phyloP scores from a whole-genome alignment of 2,888 invertebrate genomes.

The Tiliacea citrago region DNA sequence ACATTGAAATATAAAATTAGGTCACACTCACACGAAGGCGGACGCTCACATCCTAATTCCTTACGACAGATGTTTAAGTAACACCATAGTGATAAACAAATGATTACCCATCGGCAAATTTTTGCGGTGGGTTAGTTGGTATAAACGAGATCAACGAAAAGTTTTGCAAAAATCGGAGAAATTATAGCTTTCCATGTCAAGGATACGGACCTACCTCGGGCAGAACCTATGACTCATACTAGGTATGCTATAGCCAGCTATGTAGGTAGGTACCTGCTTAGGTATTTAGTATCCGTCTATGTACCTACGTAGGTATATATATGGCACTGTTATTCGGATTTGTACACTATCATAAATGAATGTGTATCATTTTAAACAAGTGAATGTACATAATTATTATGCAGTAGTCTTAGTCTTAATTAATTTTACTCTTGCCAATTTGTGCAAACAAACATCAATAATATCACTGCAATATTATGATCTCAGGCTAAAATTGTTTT shows the following conservation, averaged over 20 bases:
- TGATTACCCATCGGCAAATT: slow-evolving; percentile 20
- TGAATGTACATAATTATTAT: slow-evolving; percentile 7
- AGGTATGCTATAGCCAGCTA: slow-evolving; percentile 17
- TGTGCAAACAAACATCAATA: slow-evolving; percentile 9
- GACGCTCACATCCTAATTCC: slow-evolving; percentile 63
- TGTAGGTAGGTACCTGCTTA: neutral
- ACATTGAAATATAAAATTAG: slow-evolving; percentile 69
- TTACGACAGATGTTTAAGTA: slow-evolving; percentile 53
- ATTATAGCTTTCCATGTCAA: slow-evolving; percentile 43
- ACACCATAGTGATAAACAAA: slow-evolving; percentile 30
- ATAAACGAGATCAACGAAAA: slow-evolving; percentile 14
- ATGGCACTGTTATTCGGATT: neutral
- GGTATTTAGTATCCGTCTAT: slow-evolving; percentile 17
- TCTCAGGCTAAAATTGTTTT: slow-evolving; percentile 20
- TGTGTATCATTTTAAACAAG: slow-evolving; percentile 38
- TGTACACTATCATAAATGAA: slow-evolving; percentile 3
- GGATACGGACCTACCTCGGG: slow-evolving; percentile 45
- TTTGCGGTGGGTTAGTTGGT: neutral
- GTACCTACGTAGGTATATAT: neutral
- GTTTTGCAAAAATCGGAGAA: slow-evolving; percentile 39
- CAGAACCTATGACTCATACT: slow-evolving; percentile 55
- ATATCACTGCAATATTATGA: slow-evolving; percentile 10
- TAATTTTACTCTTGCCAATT: slow-evolving; percentile 19
- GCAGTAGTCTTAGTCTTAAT: slow-evolving; percentile 19
- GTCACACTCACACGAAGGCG: slow-evolving; percentile 62